phyloP scores from a whole-genome alignment of 2,113 vertebrate genomes.

The Cathartes aura region DNA sequence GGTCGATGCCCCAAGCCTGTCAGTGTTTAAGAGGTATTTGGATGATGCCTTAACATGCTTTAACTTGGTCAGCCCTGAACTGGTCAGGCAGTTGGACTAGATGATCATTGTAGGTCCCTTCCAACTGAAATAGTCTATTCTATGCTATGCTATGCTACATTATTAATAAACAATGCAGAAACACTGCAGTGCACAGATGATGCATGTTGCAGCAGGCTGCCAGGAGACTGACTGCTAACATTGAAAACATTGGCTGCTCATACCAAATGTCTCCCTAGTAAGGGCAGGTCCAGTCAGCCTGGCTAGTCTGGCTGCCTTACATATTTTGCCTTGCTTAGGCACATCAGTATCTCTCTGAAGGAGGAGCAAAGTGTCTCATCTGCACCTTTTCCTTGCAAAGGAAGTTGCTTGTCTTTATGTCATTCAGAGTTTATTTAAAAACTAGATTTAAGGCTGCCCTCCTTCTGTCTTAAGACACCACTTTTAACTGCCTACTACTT shows the following conservation, averaged over 20 bases:
- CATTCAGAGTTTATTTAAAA: background rate
- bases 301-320: background rate
- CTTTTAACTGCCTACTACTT: background rate
- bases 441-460: background rate
- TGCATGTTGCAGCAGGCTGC: background rate
- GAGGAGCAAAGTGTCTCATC: background rate
- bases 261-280: background rate
- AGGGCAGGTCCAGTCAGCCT: background rate
- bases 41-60: background rate
- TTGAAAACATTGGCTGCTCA: background rate
- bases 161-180: background rate
- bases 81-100: background rate
- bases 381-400: background rate
- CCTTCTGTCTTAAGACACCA: background rate
- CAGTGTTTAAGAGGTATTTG: background rate
- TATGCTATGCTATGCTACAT: too few relatives aligned
- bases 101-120: background rate
- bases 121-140: background rate
- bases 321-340: background rate
- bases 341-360: background rate
- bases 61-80: background rate
- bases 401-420: background rate
- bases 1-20: background rate
- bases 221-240: background rate
- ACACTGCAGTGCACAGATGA: background rate